These are phyloP conservation scores for Vandiemenella viatica DNA, from an alignment of 2,888 invertebrate genomes.

Conservation along the genomic window DNA sequence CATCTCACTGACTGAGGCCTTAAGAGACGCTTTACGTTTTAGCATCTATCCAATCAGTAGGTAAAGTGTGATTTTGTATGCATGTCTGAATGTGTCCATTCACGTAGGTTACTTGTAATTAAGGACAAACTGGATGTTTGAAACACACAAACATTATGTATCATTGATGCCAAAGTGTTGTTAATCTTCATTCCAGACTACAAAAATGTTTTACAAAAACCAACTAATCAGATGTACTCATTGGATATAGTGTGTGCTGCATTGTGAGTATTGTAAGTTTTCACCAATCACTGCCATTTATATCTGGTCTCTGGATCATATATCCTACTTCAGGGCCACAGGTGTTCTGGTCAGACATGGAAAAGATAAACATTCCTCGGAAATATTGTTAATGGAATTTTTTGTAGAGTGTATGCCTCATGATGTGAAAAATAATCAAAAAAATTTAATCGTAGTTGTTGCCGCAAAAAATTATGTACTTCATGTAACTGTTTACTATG, in stretches of 20 bases:
- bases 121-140: background rate
- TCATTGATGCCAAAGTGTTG: slow-evolving; percentile 13
- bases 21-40: slow-evolving; percentile 6
- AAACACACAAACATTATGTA: slow-evolving; percentile 4
- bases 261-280: slow-evolving; percentile 10
- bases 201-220: no score
- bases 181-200: slow-evolving; percentile 6
- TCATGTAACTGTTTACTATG: no score
- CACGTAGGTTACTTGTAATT: slow-evolving; percentile 2
- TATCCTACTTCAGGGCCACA: background rate
- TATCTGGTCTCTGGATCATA: slow-evolving; percentile 12
- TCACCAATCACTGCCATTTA: slow-evolving; percentile 15
- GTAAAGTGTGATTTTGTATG: background rate
- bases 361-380: no score
- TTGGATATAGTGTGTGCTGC: no score
- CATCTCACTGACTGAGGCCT: slow-evolving; percentile 13
- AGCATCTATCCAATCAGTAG: background rate
- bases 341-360: no score
- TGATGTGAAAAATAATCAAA: no score
- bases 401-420: no score
- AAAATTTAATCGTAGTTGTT: no score
- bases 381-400: no score
- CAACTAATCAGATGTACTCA: no score
- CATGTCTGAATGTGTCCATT: background rate
- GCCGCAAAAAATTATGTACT: no score